phyloP scores from a whole-genome alignment of 2,888 invertebrate genomes.

The Drosophila peninsularis region DNA sequence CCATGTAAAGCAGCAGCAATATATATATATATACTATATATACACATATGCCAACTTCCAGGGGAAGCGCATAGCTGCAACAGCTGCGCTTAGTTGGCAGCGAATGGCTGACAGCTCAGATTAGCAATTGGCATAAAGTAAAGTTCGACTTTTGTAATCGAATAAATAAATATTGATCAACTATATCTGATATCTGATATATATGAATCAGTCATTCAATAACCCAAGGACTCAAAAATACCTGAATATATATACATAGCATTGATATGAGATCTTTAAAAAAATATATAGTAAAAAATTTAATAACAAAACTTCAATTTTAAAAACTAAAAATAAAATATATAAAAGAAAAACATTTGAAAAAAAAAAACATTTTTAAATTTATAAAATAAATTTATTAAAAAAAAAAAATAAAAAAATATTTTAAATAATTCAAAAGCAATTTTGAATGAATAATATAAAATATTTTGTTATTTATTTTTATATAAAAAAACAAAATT shows the following conservation, averaged over 20 bases:
- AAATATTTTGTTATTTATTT: not conserved
- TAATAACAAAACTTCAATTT: not conserved
- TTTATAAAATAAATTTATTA: too few relatives aligned
- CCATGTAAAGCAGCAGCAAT: conserved; percentile 13
- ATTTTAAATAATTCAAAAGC: too few relatives aligned
- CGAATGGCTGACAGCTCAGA: conserved; percentile 1
- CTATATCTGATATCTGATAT: not conserved
- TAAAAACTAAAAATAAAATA: too few relatives aligned
- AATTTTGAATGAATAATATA: too few relatives aligned
- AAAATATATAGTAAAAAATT: too few relatives aligned
- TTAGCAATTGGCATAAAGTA: not conserved
- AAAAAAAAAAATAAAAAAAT: too few relatives aligned
- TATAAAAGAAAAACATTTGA: too few relatives aligned
- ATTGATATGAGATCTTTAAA: too few relatives aligned
- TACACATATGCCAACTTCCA: not conserved
- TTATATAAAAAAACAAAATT: too few relatives aligned
- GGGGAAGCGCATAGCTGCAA: not conserved
- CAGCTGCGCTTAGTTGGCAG: conserved; percentile 12
- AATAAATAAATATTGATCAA: not conserved
- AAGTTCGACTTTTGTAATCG: not conserved
- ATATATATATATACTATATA: not conserved
- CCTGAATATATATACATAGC: too few relatives aligned
- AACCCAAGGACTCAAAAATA: not conserved
- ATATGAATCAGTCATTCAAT: not conserved
- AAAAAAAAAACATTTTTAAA: too few relatives aligned